Base-by-base conservation (phyloP, 2,797 vertebrate species). In the Pagetopsis macropterus region DNA sequence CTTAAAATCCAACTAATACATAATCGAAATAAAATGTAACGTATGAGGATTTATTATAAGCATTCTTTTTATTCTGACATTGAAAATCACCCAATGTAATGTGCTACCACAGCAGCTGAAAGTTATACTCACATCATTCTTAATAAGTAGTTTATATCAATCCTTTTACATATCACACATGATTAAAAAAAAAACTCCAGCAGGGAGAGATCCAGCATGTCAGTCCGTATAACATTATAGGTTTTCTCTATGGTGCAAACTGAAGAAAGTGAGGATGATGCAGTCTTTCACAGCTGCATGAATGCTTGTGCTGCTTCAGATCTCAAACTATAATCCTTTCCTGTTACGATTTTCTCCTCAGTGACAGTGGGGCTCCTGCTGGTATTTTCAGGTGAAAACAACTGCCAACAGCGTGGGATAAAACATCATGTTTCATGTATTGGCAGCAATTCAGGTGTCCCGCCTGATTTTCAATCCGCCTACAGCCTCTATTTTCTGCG, bases 301-400 rank as follows among this genome's bases (percentile, higher is more conserved):
- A 69, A 81, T 74, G 3, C 1, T 45, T 66, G 71, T 52, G 48
- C 70, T 5, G 16, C 44, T 55, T 52, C 55, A 76, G 12, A 78
- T 70, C 65, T 72, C 60, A 52, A 21, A 3, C 21, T 27, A 41
- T 57, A 48, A 79, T 75, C 65, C 73, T 46, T 65, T 11, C 69
- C 55, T 60, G 65, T 61, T 82, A 74, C 72, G 66, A 33, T 75
- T 71, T 69, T 71, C 55, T 73, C 44, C 73, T 50, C 21, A 0
- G 33, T 70, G 50, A 73, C 69, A 37, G 50, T 7, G 8, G 12
- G 19, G 69, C 59, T 65, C 57, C 64, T 74, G 41, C 52, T 59
- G 16, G 14, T 43, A 72, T 73, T 68, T 55, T 6, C 1, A 23
- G 44, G 46, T 43, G 54, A 55, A 31, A 70, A 55, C 61, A 43